Evolutionary conservation across 1,140 invertebrate genomes (phyloP).

Genomic region (Zaprionus tsacasi): DNA sequence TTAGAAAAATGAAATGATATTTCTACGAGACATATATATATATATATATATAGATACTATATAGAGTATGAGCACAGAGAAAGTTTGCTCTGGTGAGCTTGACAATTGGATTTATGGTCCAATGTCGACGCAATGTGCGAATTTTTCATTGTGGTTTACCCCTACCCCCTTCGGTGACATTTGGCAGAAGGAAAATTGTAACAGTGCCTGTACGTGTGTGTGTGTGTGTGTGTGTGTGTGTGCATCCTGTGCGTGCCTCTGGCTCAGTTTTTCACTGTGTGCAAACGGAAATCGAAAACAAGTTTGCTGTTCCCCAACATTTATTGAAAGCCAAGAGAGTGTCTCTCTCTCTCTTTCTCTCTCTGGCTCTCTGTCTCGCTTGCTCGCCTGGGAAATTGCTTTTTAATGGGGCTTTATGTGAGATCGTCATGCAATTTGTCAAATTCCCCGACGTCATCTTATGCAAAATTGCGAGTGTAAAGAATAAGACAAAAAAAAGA

Average conservation of each 20-base stretch:
- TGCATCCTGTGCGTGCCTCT: slow-evolving; percentile 17
- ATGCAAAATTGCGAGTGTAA: slow-evolving; percentile 10
- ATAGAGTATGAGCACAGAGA: neutral
- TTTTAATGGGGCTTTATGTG: slow-evolving; percentile 46
- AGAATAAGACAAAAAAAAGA: neutral
- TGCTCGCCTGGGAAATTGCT: slow-evolving; percentile 38
- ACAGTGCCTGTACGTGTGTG: slow-evolving; percentile 15
- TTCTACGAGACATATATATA: neutral
- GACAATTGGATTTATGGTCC: slow-evolving; percentile 54
- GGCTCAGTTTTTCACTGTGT: slow-evolving; percentile 4
- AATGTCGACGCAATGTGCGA: slow-evolving; percentile 25
- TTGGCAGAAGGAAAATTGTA: slow-evolving; percentile 20
- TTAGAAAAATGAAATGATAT: slow-evolving; percentile 13
- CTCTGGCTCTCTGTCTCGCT: neutral
- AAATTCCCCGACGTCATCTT: slow-evolving; percentile 30
- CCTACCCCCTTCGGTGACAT: neutral
- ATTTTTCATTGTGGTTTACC: slow-evolving; percentile 12
- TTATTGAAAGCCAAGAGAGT: slow-evolving; percentile 24
- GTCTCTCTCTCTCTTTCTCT: neutral
- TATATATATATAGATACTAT: too few relatives aligned
- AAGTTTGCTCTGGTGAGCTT: slow-evolving; percentile 24
- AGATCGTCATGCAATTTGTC: slow-evolving; percentile 34
- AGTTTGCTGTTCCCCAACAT: slow-evolving; percentile 30
- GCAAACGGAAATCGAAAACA: slow-evolving; percentile 56
- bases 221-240: slow-evolving; percentile 1